phyloP scores from a whole-genome alignment of 1,140 invertebrate species.

The Tetragnatha versicolor region DNA sequence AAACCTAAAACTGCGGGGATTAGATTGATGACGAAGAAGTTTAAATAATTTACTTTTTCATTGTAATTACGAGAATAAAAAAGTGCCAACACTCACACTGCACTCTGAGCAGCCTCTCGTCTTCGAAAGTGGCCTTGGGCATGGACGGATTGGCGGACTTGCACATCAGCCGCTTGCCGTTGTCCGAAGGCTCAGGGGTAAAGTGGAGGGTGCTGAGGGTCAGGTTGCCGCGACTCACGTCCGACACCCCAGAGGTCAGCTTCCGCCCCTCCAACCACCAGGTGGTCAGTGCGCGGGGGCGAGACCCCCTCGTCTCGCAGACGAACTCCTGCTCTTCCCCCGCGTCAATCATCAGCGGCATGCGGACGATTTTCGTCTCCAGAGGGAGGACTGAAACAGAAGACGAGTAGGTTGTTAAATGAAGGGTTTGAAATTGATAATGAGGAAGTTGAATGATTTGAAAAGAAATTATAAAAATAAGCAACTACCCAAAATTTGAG shows the following conservation, averaged over 20 bases:
- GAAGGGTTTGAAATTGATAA: too few species aligned
- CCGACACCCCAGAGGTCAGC: not conserved
- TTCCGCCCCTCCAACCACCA: constrained; percentile 73
- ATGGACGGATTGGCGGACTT: constrained; percentile 77
- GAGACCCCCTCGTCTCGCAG: constrained; percentile 85
- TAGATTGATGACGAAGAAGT: too few species aligned
- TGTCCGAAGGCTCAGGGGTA: constrained; percentile 76
- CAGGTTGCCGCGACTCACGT: constrained; percentile 47
- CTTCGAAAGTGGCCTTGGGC: constrained; percentile 46
- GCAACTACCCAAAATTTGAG: too few species aligned
- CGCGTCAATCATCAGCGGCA: constrained; percentile 1
- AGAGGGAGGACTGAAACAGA: constrained; percentile 3
- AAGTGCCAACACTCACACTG: constrained; percentile 53
- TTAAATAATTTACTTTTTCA: too few species aligned
- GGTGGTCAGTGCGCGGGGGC: constrained; percentile 83
- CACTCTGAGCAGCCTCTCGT: constrained; percentile 48
- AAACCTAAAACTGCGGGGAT: too few species aligned
- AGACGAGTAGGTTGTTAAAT: not conserved
- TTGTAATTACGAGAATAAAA: too few species aligned
- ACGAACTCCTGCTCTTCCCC: constrained; percentile 70
- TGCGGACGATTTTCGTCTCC: not conserved
- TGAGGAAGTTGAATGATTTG: too few species aligned
- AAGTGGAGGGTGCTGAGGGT: constrained; percentile 56
- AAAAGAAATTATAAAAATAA: too few species aligned
- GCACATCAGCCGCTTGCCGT: constrained; percentile 81